Evolutionary conservation across 2,113 vertebrate genomes (phyloP), one percentile per base, ranked within the genome.

Genomic region (Phylloscopus trochilus): DNA sequence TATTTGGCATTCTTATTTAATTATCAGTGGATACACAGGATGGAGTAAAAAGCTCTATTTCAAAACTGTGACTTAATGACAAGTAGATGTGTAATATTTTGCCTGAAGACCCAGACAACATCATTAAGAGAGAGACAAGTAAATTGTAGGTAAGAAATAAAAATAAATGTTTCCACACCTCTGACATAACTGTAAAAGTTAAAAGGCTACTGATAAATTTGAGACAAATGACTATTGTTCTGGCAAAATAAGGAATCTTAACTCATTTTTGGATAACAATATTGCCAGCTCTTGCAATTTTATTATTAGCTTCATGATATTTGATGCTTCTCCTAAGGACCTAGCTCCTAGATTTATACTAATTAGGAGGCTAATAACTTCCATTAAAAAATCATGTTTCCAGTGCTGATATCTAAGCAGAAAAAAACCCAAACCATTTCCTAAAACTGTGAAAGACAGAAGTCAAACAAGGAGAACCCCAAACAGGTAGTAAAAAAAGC

Each of bases 131-230:
- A 97, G 96, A 97, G 91, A 96, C 96, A 96, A 93, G 94, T 97
- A 98, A 96, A 97, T 97, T 97, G 97, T 98, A 98, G 95, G 96
- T 97, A 97, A 97, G 96, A 92, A 98, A 96, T 96, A 97, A 96
- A 98, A 98, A 97, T 97, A 98, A 97, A 98, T 96, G 94, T 97
- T 95, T 95, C 97, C 97, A 91, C 97, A 96, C 96, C 93, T 97
- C 92, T 97, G 97, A 97, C 97, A 97, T 97, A 98, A 98, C 91
- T 97, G 86, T 96, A 97, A 97, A 97, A 96, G 89, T 96, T 97
- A 96, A 96, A 97, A 96, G 96, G 95, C 89, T 95, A 77, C 86
- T 75, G 93, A 93, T 97, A 97, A 96, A 98, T 96, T 95, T 83
- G 95, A 97, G 62, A 87, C 84, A 82, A 91, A 88, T 97, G 89